A percentile compares a stretch with the other conserved stretches of the same genome.
Conservation (phyloP, 1,140 invertebrate species). For the Sitophilus oryzae region DNA sequence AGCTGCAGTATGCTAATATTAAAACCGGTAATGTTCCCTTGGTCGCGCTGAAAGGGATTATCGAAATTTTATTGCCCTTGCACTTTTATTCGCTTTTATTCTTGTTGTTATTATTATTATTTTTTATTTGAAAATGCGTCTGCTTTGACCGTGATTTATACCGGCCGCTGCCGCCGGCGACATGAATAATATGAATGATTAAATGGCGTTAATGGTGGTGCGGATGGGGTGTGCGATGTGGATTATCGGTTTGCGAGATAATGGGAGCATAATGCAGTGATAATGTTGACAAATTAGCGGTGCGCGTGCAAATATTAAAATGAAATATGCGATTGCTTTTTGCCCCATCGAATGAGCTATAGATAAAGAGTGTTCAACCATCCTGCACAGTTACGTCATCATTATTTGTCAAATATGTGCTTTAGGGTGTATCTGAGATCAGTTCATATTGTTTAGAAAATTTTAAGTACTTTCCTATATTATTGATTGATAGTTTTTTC, state of each 20-base stretch:
- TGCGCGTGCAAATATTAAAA: no score
- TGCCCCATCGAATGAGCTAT: no score
- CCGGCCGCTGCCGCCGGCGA: conserved; percentile 1
- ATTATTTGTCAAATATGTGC: no score
- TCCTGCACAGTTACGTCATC: no score
- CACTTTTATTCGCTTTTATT: conserved; percentile 18
- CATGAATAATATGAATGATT: conserved; percentile 24
- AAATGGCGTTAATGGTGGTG: conserved; percentile 12
- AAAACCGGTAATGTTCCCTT: conserved; percentile 15
- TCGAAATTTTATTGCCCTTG: conserved; percentile 23
- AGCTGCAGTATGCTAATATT: conserved; percentile 21
- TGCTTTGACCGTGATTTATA: conserved; percentile 21
- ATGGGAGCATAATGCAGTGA: conserved; percentile 18
- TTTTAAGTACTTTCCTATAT: no score
- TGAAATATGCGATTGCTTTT: no score
- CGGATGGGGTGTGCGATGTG: conserved; percentile 19
- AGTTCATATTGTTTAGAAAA: no score
- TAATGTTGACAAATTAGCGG: conserved; percentile 26
- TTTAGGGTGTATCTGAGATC: no score
- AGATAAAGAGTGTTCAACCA: no score
- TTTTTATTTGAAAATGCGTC: no score
- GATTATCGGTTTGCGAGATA: conserved; percentile 20
- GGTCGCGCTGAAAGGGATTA: conserved; percentile 14
- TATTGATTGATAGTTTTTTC: no score
- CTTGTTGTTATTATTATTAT: no score